These are phyloP conservation scores for Alsophila aescularia DNA, from an alignment of 2,888 invertebrate species.

Conservation along the genomic window DNA sequence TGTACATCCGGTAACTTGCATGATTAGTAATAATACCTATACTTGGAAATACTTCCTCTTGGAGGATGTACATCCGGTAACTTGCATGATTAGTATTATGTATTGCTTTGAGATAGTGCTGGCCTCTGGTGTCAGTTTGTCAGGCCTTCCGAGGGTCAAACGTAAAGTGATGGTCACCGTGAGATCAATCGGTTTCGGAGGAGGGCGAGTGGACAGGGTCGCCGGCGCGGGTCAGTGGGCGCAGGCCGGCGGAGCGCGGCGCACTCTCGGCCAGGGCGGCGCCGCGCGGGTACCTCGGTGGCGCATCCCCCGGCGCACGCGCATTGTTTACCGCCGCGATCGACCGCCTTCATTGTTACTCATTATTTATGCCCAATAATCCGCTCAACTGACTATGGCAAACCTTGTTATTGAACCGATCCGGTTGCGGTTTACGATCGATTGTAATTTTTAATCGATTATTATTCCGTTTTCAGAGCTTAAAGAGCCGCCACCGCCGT, in stretches of 20 bases:
- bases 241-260: constrained; percentile 1
- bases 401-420: constrained; percentile 57
- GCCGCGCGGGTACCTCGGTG: constrained; percentile 52
- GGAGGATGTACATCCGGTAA: no score
- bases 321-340: constrained; percentile 31
- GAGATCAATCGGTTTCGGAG: constrained; percentile 4
- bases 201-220: constrained; percentile 3
- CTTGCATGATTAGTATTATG: no score
- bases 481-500: constrained; percentile 76
- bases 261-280: constrained; percentile 46
- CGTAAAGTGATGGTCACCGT: not conserved
- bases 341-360: constrained; percentile 57
- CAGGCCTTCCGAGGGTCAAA: no score
- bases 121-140: no score
- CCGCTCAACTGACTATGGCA: constrained; percentile 61
- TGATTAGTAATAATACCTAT: no score
- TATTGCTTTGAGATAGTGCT: no score
- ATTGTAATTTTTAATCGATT: constrained; percentile 56
- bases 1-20: no score
- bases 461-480: constrained; percentile 65
- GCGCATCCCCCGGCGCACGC: constrained; percentile 49
- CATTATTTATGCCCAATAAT: constrained; percentile 64
- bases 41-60: no score
- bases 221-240: constrained; percentile 4
- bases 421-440: constrained; percentile 52